A percentile compares a stretch with the other conserved stretches of the same genome.
These are phyloP conservation scores for Spialia ferax DNA, from an alignment of 2,888 invertebrate species.

Conservation along the genomic window DNA sequence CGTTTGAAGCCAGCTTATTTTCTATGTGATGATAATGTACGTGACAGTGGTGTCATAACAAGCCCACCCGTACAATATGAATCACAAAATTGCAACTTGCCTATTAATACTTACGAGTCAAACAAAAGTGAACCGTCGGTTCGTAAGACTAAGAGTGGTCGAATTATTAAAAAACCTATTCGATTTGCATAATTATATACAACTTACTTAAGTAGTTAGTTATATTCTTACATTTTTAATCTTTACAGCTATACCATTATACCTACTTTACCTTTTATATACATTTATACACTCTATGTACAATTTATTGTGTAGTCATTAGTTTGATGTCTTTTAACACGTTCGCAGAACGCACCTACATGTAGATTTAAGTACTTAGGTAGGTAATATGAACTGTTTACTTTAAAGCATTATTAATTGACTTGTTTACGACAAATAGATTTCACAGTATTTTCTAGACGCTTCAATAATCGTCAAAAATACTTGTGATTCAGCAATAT, in stretches of 20 bases:
- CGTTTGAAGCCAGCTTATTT: constrained; percentile 20
- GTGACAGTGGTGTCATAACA: background rate
- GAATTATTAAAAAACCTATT: background rate
- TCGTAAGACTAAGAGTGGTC: background rate
- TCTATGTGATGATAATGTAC: background rate
- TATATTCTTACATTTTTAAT: background rate
- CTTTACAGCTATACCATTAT: background rate
- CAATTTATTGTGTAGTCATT: background rate
- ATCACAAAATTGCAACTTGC: background rate
- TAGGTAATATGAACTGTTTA: background rate
- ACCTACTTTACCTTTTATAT: background rate
- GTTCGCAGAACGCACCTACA: background rate
- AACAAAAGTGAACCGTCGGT: background rate
- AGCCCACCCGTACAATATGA: background rate
- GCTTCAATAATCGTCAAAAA: no score
- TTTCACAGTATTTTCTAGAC: no score
- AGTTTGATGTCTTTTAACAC: background rate
- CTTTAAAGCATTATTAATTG: no score
- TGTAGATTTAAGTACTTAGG: background rate
- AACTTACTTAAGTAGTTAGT: background rate
- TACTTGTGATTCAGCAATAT: no score
- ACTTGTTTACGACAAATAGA: no score
- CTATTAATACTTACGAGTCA: background rate
- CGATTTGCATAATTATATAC: background rate
- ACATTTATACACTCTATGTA: background rate